Evolutionary conservation across 2,888 invertebrate genomes (phyloP).

Genomic region (Lottia scabra): DNA sequence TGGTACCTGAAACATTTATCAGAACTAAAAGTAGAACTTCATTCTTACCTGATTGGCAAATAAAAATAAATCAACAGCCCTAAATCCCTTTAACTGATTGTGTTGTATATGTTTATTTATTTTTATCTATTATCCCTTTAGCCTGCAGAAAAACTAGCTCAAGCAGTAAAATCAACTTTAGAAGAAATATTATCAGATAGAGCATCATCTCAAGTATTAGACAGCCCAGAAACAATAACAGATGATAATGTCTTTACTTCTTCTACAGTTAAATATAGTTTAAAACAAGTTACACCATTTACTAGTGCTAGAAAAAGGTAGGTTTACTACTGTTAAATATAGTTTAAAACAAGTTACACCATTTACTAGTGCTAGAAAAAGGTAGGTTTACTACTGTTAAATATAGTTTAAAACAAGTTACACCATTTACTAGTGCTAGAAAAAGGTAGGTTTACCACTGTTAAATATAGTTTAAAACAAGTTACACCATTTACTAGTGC

Average conservation of each 20-base stretch:
- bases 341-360: neutral
- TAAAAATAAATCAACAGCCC: no score
- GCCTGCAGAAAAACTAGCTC: neutral
- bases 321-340: neutral
- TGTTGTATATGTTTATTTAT: no score
- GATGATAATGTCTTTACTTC: neutral
- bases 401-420: no score
- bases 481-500: no score
- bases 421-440: no score
- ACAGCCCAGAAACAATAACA: neutral
- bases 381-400: neutral
- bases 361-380: neutral
- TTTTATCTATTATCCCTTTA: neutral
- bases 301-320: neutral
- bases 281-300: slow-evolving; percentile 2
- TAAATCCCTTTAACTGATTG: no score
- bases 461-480: no score
- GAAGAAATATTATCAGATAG: neutral
- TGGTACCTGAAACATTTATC: no score
- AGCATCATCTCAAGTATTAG: neutral
- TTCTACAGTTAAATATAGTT: neutral
- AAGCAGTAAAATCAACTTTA: neutral
- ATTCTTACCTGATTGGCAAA: no score
- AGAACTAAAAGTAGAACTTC: no score
- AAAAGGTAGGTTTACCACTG: no score